phyloP scores from a whole-genome alignment of 2,113 vertebrate genomes.

The Ancistrus triradiatus region DNA sequence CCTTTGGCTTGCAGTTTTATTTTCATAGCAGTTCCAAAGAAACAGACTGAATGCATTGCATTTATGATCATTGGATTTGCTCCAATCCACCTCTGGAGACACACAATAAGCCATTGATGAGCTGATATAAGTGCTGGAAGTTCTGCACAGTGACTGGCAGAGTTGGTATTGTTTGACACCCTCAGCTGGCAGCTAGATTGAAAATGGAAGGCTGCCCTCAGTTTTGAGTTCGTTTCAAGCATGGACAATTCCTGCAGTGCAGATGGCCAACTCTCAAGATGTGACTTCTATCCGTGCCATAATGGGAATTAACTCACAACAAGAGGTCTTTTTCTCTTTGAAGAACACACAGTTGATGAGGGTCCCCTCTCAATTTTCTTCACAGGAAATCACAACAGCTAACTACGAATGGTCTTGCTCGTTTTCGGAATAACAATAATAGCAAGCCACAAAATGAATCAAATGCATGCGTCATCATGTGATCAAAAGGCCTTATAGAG shows the following conservation, averaged over 20 bases:
- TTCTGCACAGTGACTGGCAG: constrained; percentile 25
- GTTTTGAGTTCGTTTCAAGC: constrained; percentile 1
- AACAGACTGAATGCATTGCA: constrained; percentile 18
- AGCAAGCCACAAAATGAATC: too few species aligned
- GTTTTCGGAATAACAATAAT: too few species aligned
- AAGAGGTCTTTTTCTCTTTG: not conserved
- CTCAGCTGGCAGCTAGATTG: constrained; percentile 17
- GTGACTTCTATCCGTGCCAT: constrained; percentile 17
- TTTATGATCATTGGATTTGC: not conserved
- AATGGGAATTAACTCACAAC: constrained; percentile 16
- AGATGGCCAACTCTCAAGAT: constrained; percentile 12
- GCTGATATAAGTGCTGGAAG: constrained; percentile 1
- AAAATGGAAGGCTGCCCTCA: not conserved
- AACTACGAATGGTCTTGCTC: too few species aligned
- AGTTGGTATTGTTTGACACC: constrained; percentile 19
- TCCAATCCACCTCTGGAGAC: constrained; percentile 27
- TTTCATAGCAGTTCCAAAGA: not conserved
- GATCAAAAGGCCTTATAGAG: too few species aligned
- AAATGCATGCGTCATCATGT: too few species aligned
- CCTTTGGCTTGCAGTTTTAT: not conserved
- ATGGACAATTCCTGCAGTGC: constrained; percentile 6
- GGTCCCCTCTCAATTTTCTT: too few species aligned
- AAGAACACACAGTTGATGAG: not conserved
- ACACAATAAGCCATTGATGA: constrained; percentile 35
- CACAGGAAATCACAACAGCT: too few species aligned